A percentile compares a stretch with the other conserved stretches of the same genome.
Conservation (phyloP, 2,888 invertebrate species). For the Orchestes rusci region DNA sequence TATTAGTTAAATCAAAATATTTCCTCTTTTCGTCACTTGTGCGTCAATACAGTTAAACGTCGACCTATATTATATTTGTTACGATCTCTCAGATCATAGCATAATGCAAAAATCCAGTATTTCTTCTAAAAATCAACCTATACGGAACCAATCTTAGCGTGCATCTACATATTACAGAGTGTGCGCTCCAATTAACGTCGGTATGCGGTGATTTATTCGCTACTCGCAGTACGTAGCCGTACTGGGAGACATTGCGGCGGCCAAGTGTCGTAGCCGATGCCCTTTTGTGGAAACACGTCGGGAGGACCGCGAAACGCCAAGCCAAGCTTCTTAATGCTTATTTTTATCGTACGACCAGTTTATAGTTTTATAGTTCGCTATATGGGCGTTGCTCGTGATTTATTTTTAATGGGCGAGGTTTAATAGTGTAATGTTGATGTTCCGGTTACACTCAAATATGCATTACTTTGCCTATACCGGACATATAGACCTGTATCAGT, state of each 20-base stretch:
- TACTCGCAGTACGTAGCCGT: conserved; percentile 29
- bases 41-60: too few relatives aligned
- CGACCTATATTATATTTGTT: too few relatives aligned
- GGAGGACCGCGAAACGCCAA: conserved; percentile 16
- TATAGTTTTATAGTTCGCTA: conserved; percentile 5
- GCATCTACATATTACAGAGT: conserved; percentile 39
- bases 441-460: too few relatives aligned
- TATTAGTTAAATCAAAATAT: too few relatives aligned
- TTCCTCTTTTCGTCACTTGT: too few relatives aligned
- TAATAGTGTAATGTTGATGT: too few relatives aligned
- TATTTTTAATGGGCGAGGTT: conserved; percentile 14
- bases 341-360: conserved; percentile 11
- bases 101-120: too few relatives aligned
- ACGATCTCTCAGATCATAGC: too few relatives aligned
- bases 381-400: conserved; percentile 20
- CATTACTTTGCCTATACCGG: too few relatives aligned
- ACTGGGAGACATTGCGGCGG: conserved; percentile 31
- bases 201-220: conserved; percentile 41
- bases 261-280: conserved; percentile 29
- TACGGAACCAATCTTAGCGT: conserved; percentile 14
- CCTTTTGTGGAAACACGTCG: conserved; percentile 30
- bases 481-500: too few relatives aligned
- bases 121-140: not conserved
- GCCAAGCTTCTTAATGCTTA: conserved; percentile 12
- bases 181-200: conserved; percentile 44